A percentile compares a stretch with the other conserved stretches of the same genome.
These are phyloP conservation scores for Dioctria linearis DNA, from an alignment of 2,888 invertebrate species.

Conservation along the genomic window DNA sequence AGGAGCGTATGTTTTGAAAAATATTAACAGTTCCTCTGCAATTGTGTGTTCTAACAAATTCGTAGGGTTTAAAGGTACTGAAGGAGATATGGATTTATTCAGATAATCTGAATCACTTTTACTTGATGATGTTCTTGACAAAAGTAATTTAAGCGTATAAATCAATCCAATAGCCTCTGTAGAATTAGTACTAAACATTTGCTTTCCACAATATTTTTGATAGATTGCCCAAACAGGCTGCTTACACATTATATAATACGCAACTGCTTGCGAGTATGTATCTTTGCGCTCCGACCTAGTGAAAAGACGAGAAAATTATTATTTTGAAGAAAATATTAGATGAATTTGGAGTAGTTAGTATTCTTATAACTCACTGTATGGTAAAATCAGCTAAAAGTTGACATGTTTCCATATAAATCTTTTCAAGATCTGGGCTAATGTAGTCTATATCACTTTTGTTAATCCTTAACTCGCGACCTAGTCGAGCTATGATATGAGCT, in stretches of 20 bases:
- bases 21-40: constrained; percentile 63
- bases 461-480: constrained; percentile 56
- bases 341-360: too few relatives aligned
- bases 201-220: not conserved
- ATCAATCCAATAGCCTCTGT: constrained; percentile 64
- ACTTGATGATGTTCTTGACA: constrained; percentile 66
- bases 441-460: constrained; percentile 9
- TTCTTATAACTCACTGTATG: constrained; percentile 63
- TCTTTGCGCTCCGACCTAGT: constrained; percentile 68
- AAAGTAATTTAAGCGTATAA: constrained; percentile 67
- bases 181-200: not conserved
- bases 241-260: constrained; percentile 69
- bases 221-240: constrained; percentile 51
- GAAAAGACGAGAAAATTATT: not conserved
- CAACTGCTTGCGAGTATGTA: constrained; percentile 68
- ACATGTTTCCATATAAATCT: constrained; percentile 63
- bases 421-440: constrained; percentile 15
- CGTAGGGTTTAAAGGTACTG: constrained; percentile 60
- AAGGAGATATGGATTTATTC: constrained; percentile 65
- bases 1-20: constrained; percentile 65
- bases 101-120: constrained; percentile 66
- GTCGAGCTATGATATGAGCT: constrained; percentile 78
- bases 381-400: constrained; percentile 69
- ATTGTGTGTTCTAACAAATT: constrained; percentile 58
- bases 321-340: too few relatives aligned